Evolutionary conservation across 2,888 invertebrate genomes (phyloP), one percentile per base, ranked within the genome.

Genomic region (Hirtodrosophila histrioides): DNA sequence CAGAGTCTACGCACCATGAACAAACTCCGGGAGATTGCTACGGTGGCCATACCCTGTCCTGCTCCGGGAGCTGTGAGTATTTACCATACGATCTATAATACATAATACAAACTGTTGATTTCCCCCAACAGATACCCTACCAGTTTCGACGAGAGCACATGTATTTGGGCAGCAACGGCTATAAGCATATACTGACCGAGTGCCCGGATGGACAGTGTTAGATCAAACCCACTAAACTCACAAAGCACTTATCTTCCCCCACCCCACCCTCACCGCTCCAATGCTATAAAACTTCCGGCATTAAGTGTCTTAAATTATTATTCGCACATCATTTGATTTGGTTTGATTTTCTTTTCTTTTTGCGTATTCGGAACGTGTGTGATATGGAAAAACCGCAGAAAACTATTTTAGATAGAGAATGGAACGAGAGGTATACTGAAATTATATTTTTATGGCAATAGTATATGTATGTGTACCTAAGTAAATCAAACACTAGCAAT

Each of bases 1-100:
- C 86, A 90, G 58, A 91, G 89, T 50, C 74, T 92, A 44, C 86
- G 91, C 8, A 88, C 91, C 49, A 91, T 92, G 82, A 91, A 91
- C 36, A 92, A 91, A 62, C 55, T 92, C 36, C 89, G 91, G 2
- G 92, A 92, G 69, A 91, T 92, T 23, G 92, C 92, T 29, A 92
- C 92, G 5, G 91, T 92, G 23, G 91, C 92, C 33, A 92, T 92
- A 51, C 92, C 92, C 1, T 91, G 91, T 45, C 92, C 91, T 43
- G 88, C 91, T 10, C 91, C 92, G 10, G 91, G 91, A 58, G 77
- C 89, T 54, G 92, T 92, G 85, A 88, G 88, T 78, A 2, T 0
- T 10, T 4, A 36, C 11, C 3, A 10, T 33, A 37, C 4, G 3
- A 1, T 10, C 17, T 40, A 7, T 3, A 3, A 2, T 6, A 12